These are phyloP conservation scores for Caenorhabditis wallacei DNA, from an alignment of 2,888 invertebrate species.

Conservation along the genomic window DNA sequence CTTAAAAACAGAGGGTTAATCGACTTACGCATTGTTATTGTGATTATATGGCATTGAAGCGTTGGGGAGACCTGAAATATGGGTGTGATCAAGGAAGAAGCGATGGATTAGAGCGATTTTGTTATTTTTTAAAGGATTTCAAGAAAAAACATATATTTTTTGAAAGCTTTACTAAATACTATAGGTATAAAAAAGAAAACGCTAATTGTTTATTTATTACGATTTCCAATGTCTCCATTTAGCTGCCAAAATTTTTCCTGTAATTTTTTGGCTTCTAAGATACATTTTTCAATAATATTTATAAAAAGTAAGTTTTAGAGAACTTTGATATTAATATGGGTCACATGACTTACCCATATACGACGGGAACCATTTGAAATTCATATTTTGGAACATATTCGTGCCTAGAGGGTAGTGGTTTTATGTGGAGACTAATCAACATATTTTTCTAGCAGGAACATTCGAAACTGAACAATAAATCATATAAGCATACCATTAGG, in stretches of 20 bases:
- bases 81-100: slow-evolving; percentile 46
- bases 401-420: slow-evolving; percentile 37
- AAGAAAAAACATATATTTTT: background rate
- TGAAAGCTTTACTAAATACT: slow-evolving; percentile 15
- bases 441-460: background rate
- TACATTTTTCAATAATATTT: no score
- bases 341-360: slow-evolving; percentile 52
- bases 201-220: slow-evolving; percentile 4
- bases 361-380: slow-evolving; percentile 61
- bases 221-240: slow-evolving; percentile 42
- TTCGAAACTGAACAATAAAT: background rate
- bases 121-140: background rate
- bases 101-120: slow-evolving; percentile 28
- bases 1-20: slow-evolving; percentile 13
- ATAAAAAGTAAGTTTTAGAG: background rate
- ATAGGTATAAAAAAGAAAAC: background rate
- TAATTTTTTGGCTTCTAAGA: no score
- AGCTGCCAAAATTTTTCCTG: slow-evolving; percentile 54
- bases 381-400: slow-evolving; percentile 51
- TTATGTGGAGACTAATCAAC: slow-evolving; percentile 11
- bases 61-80: slow-evolving; percentile 59
- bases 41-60: slow-evolving; percentile 65
- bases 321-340: background rate
- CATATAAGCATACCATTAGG: slow-evolving; percentile 56
- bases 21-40: slow-evolving; percentile 66